Evolutionary conservation across 1,140 invertebrate genomes (phyloP).

Genomic region (Chironomus tepperi): DNA sequence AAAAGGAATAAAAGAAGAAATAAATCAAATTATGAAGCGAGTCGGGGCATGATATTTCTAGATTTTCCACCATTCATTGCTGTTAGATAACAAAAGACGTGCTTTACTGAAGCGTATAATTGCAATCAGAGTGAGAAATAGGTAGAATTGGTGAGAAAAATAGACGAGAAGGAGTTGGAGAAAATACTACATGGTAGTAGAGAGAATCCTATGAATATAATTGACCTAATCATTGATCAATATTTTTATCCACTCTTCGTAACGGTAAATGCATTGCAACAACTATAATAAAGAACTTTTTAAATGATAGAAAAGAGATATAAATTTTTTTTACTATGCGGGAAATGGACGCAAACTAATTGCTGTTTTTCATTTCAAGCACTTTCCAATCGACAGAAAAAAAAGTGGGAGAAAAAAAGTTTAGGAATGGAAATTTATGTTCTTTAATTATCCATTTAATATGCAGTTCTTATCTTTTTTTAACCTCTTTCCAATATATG

Average conservation of each 20-base stretch:
- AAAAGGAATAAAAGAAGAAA: neutral
- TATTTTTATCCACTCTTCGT: neutral
- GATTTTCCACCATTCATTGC: neutral
- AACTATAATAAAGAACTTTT: neutral
- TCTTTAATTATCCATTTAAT: slow-evolving; percentile 23
- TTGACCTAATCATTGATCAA: slow-evolving; percentile 21
- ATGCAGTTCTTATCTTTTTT: neutral
- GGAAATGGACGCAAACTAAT: neutral
- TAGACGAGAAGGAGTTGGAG: neutral
- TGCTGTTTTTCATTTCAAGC: neutral
- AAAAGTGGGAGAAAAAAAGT: neutral
- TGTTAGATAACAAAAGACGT: slow-evolving; percentile 8
- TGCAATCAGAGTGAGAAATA: slow-evolving; percentile 16
- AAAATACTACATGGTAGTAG: neutral
- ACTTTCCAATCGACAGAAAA: neutral
- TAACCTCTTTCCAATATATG: neutral
- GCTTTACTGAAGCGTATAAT: slow-evolving; percentile 17
- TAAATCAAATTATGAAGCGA: slow-evolving; percentile 9
- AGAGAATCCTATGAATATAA: slow-evolving; percentile 9
- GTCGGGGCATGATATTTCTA: neutral
- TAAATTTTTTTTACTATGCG: too few species aligned
- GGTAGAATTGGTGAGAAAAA: neutral
- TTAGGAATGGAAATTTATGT: slow-evolving; percentile 18
- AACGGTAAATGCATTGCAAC: neutral
- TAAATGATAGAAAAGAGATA: too few species aligned